Evolutionary conservation across 1,140 invertebrate genomes (phyloP), one percentile per base, ranked within the genome.

Genomic region (Popillia japonica): DNA sequence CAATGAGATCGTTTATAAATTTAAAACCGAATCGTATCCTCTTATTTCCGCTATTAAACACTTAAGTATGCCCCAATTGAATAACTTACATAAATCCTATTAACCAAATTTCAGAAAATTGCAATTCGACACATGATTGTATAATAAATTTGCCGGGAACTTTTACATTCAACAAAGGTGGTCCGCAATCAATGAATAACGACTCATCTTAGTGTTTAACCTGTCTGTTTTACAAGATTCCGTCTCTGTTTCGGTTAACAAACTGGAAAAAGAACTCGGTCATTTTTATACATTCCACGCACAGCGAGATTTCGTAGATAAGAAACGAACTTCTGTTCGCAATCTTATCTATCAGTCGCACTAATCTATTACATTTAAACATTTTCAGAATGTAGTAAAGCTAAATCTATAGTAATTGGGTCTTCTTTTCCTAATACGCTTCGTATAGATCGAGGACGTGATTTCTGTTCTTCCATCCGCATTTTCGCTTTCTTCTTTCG

Each of bases 361-460:
- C 61, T 68, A 68, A 68, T 68, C 61, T 68, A 68, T 68, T 68
- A 68, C 61, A 68, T 68, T 68, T 68, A 68, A 68, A 68, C 61
- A 68, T 68, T 68, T 68, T 68, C 20, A 34, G 22, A 68, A 68
- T 68, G 61, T 22, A 20, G 22, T 68, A 68, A 68, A 34, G 61
- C 61, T 68, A 68, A 68, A 68, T 68, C 61, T 68, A 68, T 68
- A 68, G 61, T 68, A 68, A 68, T 68, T 68, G 61, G 61, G 22
- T 68, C 61, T 68, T 34, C 22, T 68, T 68, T 68, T 68, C 61
- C 61, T 68, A 68, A 68, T 68, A 68, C 27, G 61, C 22, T 8
- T 9, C 9, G 61, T 3, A 27, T 68, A 9, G 61, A 68, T 68
- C 61, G 61, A 34, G 4, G 4, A 34, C 27, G 27, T 34, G 27